Evolutionary conservation across 2,888 invertebrate genomes (phyloP), one percentile per base, ranked within the genome.

Genomic region (Leptopterna dolabrata): DNA sequence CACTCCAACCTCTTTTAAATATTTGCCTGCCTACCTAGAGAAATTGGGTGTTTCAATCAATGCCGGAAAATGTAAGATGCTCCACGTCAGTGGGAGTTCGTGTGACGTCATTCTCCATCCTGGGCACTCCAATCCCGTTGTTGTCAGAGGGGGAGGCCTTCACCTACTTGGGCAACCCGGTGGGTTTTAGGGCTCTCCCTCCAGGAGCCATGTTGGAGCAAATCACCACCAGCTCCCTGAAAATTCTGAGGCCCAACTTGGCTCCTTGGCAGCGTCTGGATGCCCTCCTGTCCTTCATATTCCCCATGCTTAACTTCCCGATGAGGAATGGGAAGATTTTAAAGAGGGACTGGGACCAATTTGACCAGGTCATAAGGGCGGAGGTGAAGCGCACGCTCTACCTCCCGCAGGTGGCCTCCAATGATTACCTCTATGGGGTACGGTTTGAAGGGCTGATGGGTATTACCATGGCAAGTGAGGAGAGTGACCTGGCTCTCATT

Each of bases 221-320:
- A n/a, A n/a, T n/a, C n/a, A n/a, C n/a, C n/a, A n/a, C n/a, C 83
- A 16, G 82, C n/a, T n/a, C 73, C 7, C 4, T 87, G 11, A 71
- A 71, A 29, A 76, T 87, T 36, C 41, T 87, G 3, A 19, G 13
- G 4, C 41, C 76, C 0, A 45, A 73, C 6, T 45, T 87, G 7
- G 70, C 87, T 14, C 87, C 83, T 0, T 82, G 76, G 83, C 87
- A 87, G 47, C 24, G 55, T 3, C 30, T 87, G 14, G 87, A 87
- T 30, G 76, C 87, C 24, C 45, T 83, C 19, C 36, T 27, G 7
- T 71, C 73, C 0, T 87, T 84, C 30, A 55, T 87, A 0, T 76
- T 30, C 43, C 87, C 87, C 2, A 29, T n/a, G n/a, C n/a, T n/a
- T n/a, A n/a, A n/a, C n/a, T n/a, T n/a, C n/a, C n/a, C n/a, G n/a